phyloP scores from a whole-genome alignment of 2,888 invertebrate species.

The Chrysolina americana region DNA sequence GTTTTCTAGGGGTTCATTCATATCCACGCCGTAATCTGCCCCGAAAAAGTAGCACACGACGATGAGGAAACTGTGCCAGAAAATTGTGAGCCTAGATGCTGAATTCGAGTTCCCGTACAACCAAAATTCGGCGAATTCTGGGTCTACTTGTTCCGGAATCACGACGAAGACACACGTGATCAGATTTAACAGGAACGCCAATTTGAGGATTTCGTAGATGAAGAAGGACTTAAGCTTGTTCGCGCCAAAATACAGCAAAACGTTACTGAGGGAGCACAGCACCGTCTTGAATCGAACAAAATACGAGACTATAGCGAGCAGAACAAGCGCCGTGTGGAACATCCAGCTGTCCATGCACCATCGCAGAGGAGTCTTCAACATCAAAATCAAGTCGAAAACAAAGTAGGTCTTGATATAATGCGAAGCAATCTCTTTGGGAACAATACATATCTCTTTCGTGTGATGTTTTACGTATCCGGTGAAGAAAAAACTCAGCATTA shows the following conservation, averaged over 20 bases:
- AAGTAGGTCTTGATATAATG: slow-evolving; percentile 36
- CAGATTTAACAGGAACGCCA: not conserved
- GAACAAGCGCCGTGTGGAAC: not conserved
- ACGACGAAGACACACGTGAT: not conserved
- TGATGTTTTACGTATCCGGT: slow-evolving; percentile 28
- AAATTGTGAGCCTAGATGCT: too few relatives aligned
- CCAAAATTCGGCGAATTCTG: too few relatives aligned
- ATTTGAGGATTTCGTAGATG: not conserved
- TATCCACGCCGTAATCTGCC: not conserved
- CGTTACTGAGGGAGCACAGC: not conserved
- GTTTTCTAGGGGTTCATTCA: not conserved
- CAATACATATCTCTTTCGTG: slow-evolving; percentile 18
- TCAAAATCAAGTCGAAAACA: slow-evolving; percentile 26
- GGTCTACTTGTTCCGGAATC: not conserved
- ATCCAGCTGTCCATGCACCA: accelerated
- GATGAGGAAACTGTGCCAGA: not conserved
- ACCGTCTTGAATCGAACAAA: slow-evolving; percentile 1
- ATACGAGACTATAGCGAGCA: not conserved
- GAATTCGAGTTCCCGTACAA: too few relatives aligned
- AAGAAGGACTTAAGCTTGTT: not conserved
- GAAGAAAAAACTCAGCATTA: slow-evolving; percentile 27
- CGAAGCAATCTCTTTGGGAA: slow-evolving; percentile 1
- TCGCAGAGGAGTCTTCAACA: not conserved
- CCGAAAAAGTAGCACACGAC: slow-evolving; percentile 34
- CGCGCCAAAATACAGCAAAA: not conserved